Percentiles rank a stretch among this genome's conserved stretches.
phyloP scores from a whole-genome alignment of 2,113 vertebrate species.

The Brienomyrus longianalis region DNA sequence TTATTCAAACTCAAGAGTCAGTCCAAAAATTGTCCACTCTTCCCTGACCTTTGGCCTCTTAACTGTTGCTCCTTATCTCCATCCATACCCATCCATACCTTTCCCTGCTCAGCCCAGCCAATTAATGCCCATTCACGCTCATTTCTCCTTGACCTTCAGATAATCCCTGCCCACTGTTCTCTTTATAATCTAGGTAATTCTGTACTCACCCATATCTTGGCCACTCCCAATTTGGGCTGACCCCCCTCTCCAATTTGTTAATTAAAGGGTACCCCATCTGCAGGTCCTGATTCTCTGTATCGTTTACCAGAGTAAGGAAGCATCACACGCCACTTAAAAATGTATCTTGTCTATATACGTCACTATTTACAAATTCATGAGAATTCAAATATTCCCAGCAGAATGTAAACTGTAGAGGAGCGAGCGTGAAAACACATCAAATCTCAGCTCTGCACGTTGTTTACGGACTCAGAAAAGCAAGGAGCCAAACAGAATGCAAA shows the following conservation, averaged over 20 bases:
- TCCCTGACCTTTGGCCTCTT: neutral
- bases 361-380: slow-evolving; percentile 46
- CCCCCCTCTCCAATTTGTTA: slow-evolving; percentile 4
- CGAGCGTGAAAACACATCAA: slow-evolving; percentile 71
- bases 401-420: slow-evolving; percentile 65
- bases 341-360: slow-evolving; percentile 7
- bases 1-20: neutral
- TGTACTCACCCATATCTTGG: slow-evolving; percentile 25
- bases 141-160: neutral
- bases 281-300: slow-evolving; percentile 3
- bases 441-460: slow-evolving; percentile 71
- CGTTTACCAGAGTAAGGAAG: neutral
- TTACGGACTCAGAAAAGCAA: slow-evolving; percentile 72
- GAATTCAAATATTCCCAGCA: slow-evolving; percentile 68
- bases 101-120: neutral
- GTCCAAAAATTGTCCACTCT: neutral
- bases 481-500: slow-evolving; percentile 77
- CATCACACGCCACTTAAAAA: neutral
- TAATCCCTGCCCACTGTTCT: neutral
- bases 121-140: neutral
- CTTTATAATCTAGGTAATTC: neutral
- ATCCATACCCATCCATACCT: neutral
- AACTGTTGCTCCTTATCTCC: neutral
- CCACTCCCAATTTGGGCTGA: neutral
- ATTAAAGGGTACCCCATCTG: neutral